Evolutionary conservation across 2,113 vertebrate genomes (phyloP).

Genomic region (Proteles cristata): DNA sequence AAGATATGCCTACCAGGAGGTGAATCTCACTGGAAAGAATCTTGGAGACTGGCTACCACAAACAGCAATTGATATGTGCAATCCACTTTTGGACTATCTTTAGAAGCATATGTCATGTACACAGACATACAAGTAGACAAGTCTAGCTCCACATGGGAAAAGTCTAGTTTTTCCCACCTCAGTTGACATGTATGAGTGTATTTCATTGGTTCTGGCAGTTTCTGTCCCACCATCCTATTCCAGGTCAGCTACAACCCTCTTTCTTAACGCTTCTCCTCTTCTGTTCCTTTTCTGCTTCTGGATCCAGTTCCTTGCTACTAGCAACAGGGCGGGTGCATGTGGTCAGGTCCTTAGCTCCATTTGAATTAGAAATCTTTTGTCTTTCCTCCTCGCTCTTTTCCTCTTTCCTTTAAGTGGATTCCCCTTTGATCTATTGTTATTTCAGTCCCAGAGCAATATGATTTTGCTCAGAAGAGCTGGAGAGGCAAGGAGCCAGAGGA

Average conservation of each 20-base stretch:
- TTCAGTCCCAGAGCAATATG: constrained; percentile 44
- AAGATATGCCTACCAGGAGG: fast-evolving
- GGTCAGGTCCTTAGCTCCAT: neutral
- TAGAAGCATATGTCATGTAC: neutral
- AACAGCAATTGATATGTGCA: neutral
- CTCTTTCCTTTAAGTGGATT: constrained; percentile 4
- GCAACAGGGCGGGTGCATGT: neutral
- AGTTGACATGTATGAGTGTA: no score
- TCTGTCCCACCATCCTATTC: neutral
- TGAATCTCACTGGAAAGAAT: neutral
- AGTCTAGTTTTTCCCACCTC: neutral
- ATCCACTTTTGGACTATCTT: neutral
- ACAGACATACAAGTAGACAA: neutral
- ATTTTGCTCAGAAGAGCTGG: constrained; percentile 12
- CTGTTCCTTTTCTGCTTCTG: neutral
- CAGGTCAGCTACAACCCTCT: neutral
- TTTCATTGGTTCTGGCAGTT: neutral
- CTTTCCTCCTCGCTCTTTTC: constrained; percentile 38
- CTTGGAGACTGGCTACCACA: neutral
- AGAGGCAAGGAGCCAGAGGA: constrained; percentile 40
- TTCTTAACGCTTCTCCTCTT: no score
- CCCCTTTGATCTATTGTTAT: constrained; percentile 56
- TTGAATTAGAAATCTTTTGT: constrained; percentile 29
- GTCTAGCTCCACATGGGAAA: neutral
- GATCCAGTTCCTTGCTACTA: neutral